Evolutionary conservation across 2,888 invertebrate genomes (phyloP).

Genomic region (Plagodis pulveraria): DNA sequence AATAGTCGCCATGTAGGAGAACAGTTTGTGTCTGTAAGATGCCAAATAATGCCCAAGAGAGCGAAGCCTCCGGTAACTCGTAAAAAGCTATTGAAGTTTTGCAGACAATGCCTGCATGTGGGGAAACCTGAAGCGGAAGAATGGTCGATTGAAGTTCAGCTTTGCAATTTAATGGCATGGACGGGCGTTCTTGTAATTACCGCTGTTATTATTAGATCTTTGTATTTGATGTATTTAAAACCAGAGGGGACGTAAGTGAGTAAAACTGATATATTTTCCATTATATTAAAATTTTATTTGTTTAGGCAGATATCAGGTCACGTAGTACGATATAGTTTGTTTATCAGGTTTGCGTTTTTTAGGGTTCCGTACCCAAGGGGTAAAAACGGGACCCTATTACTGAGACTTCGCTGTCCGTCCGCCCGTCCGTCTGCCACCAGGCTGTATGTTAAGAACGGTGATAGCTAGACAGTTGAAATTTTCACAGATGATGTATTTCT

Average conservation of each 20-base stretch:
- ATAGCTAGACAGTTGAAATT: too few species aligned
- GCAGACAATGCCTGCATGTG: constrained; percentile 4
- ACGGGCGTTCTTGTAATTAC: constrained; percentile 49
- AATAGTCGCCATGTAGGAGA: background rate
- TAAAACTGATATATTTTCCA: background rate
- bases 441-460: too few species aligned
- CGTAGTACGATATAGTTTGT: too few species aligned
- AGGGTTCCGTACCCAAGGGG: too few species aligned
- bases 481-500: too few species aligned
- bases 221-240: constrained; percentile 54
- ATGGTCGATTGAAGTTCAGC: constrained; percentile 21
- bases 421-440: too few species aligned
- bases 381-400: too few species aligned
- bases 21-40: background rate
- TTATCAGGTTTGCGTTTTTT: too few species aligned
- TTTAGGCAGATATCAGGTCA: too few species aligned
- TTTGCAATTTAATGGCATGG: constrained; percentile 44
- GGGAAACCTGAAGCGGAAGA: constrained; percentile 8
- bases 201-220: constrained; percentile 47
- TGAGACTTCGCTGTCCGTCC: too few species aligned
- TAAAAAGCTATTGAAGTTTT: constrained; percentile 9
- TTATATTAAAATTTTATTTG: too few species aligned
- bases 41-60: background rate
- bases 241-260: constrained; percentile 37
- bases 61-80: background rate